phyloP scores from a whole-genome alignment of 2,888 invertebrate genomes.

The Lasioglossum calceatum region DNA sequence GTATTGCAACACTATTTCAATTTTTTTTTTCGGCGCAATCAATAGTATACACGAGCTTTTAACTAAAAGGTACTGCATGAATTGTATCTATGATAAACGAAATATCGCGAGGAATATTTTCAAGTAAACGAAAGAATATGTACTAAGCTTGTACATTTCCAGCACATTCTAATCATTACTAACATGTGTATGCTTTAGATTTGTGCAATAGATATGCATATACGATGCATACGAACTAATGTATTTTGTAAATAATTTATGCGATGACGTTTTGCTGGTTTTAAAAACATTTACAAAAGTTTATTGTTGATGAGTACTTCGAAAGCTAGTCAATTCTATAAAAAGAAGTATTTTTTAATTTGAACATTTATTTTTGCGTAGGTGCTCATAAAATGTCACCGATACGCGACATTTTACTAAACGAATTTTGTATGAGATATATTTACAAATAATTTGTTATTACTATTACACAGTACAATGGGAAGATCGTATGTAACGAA shows the following conservation, averaged over 20 bases:
- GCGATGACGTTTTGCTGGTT: constrained; percentile 12
- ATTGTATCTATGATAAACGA: neutral
- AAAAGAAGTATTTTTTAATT: constrained; percentile 15
- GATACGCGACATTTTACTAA: constrained; percentile 30
- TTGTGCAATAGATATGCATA: constrained; percentile 43
- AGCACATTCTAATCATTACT: constrained; percentile 12
- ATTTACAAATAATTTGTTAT: constrained; percentile 38
- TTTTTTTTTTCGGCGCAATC: constrained; percentile 15
- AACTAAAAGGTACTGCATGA: constrained; percentile 19
- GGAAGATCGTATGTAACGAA: constrained; percentile 34
- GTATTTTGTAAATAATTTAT: constrained; percentile 22
- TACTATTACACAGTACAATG: constrained; percentile 25
- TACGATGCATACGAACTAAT: neutral
- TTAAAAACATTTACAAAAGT: neutral
- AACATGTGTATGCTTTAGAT: constrained; percentile 26
- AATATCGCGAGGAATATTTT: constrained; percentile 25
- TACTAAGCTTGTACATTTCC: constrained; percentile 21
- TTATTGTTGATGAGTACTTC: constrained; percentile 12
- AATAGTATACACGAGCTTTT: constrained; percentile 20
- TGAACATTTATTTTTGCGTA: constrained; percentile 3
- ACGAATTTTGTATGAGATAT: constrained; percentile 53
- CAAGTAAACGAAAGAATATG: neutral
- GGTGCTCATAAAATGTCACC: constrained; percentile 19
- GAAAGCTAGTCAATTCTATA: constrained; percentile 27
- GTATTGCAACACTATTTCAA: constrained; percentile 38